Percentiles rank a stretch among this genome's conserved stretches.
phyloP scores from a whole-genome alignment of 2,113 vertebrate genomes.

The Leptobrachium leishanense region DNA sequence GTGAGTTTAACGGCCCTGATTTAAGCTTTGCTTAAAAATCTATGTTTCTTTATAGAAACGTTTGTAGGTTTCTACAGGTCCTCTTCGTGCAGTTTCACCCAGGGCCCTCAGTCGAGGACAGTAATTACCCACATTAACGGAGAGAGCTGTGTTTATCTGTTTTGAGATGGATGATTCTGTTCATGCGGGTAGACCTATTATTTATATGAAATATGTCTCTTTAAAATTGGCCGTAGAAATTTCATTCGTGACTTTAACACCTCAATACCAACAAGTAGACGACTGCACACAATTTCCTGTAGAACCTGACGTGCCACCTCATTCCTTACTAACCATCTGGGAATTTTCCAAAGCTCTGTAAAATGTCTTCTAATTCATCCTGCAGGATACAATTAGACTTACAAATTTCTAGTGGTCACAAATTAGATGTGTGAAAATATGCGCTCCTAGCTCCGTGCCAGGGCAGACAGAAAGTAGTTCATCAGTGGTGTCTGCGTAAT shows the following conservation, averaged over 20 bases:
- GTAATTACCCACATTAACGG: no score
- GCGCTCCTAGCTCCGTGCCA: constrained; percentile 35
- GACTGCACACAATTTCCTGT: constrained; percentile 29
- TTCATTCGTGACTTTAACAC: not conserved
- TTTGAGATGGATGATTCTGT: no score
- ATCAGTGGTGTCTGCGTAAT: constrained; percentile 8
- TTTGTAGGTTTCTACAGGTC: no score
- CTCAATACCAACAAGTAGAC: not conserved
- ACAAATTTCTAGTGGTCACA: constrained; percentile 26
- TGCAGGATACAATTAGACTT: constrained; percentile 26
- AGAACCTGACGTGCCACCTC: constrained; percentile 3
- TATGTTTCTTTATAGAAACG: no score
- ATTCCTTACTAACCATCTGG: constrained; percentile 27
- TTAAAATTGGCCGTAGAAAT: no score
- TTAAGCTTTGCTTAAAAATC: no score
- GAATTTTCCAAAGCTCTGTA: constrained; percentile 41
- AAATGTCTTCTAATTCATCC: constrained; percentile 32
- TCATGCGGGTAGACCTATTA: no score
- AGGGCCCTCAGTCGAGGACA: no score
- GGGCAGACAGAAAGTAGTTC: constrained; percentile 51
- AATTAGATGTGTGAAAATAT: constrained; percentile 47
- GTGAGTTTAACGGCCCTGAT: no score
- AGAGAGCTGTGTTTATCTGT: no score
- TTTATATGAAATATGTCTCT: no score
- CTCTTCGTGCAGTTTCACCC: no score